Evolutionary conservation across 2,113 vertebrate genomes (phyloP), one percentile per base, ranked within the genome.

Genomic region (Sinocyclocheilus grahami): DNA sequence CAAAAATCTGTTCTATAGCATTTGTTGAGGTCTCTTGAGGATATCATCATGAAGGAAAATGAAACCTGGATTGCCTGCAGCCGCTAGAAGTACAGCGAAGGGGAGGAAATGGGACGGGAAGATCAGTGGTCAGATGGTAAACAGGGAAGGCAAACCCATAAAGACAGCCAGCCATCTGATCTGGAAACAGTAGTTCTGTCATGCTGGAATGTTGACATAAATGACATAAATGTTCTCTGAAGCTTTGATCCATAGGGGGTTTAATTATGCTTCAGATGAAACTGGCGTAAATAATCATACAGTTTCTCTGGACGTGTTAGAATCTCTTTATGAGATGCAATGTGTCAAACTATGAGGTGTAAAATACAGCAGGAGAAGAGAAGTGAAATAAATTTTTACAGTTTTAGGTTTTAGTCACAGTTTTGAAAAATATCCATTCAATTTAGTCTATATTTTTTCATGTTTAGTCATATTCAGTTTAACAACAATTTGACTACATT

Each of bases 1-100:
- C 87, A 88, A 85, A 82, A 88, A 88, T 85, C 87, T 88, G 87
- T 76, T 88, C 78, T 80, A 85, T 85, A 85, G 30, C 83, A 85
- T 88, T 88, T 88, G 83, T 71, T 82, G 58, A 82, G 87, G 69
- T 65, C 78, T 77, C 62, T 18, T 27, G 48, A 81, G 78, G 77
- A 79, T 75, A 51, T 39, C 67, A 76, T 88, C 78, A 82, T 20
- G 81, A 82, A 83, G 79, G 83, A 71, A 81, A 81, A 85, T 74
- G 27, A 63, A 85, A 87, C 71, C 78, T 75, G 83, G 77, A 81
- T 62, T 60, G 58, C 80, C 53, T 51, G 67, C 67, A 51, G 51
- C 53, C 24, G 55, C 51, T 69, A 51, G 55, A 86, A 60, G 37
- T 48, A 37, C 62, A 53, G 39, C 16, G 20, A 78, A 78, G 27